phyloP scores from a whole-genome alignment of 2,888 invertebrate genomes.

The Drosophila borborema region DNA sequence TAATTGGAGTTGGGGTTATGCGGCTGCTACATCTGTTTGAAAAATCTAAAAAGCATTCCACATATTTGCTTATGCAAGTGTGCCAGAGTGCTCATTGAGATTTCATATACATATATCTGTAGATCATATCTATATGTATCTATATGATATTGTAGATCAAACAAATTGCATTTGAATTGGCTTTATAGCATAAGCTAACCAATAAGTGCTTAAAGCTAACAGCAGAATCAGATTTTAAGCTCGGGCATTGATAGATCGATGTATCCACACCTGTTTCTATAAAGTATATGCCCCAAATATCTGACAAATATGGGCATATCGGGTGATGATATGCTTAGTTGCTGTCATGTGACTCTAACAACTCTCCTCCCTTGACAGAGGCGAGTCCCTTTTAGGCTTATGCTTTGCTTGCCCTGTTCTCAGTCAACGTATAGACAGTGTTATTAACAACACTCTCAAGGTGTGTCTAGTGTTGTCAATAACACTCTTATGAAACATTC shows the following conservation, averaged over 20 bases:
- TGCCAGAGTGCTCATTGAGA: not conserved
- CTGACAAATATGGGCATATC: not conserved
- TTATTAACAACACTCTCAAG: not conserved
- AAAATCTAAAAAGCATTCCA: conserved; percentile 54
- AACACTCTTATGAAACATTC: not conserved
- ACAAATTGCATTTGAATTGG: not conserved
- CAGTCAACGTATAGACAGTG: not conserved
- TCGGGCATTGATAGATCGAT: not conserved
- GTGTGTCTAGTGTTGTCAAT: not conserved
- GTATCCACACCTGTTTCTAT: no score
- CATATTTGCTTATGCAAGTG: not conserved
- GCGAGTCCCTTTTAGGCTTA: no score
- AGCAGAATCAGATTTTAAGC: not conserved
- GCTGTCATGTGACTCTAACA: no score
- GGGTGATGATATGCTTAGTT: not conserved
- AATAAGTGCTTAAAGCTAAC: not conserved
- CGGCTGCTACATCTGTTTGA: conserved; percentile 58
- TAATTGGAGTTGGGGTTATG: conserved; percentile 41
- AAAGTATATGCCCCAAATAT: not conserved
- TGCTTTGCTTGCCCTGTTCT: no score
- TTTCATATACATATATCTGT: no score
- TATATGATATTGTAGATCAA: not conserved
- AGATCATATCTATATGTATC: not conserved
- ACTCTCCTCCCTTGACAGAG: no score
- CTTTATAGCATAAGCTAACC: no score